Base-by-base conservation (phyloP, 2,113 vertebrate species). In the Serinus canaria region DNA sequence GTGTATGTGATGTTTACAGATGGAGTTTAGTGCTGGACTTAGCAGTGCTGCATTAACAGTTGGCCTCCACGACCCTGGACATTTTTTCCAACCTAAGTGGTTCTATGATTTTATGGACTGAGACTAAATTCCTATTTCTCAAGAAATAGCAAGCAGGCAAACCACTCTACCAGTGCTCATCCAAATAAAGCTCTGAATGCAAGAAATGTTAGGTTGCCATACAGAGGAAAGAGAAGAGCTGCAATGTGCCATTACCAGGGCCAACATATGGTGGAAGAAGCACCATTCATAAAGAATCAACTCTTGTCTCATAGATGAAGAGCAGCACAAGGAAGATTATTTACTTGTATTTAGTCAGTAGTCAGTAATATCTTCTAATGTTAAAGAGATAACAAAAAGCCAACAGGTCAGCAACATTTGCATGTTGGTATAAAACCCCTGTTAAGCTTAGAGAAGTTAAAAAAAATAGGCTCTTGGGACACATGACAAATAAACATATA, bases 191-290 rank as follows among this genome's bases (percentile, higher is more conserved):
- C 12, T 68, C 10, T 12, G 47, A 50, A 11, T 72, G 53, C 52
- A 55, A 37, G 18, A 19, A 62, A 53, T 4, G 4, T 39, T 31
- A 53, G 10, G 7, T 41, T 80, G 22, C 6, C 7, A 21, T 59
- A 8, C 3, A 86, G 43, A 73, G 2, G 17, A 63, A 86, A 33
- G 37, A 79, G 53, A 80, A 63, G 52, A 46, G 4, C 6, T 64
- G 13, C 15, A 68, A n/a, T 59, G 58, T 59, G n/a, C 52, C 31
- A 72, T 37, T 0, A 0, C 6, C 13, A 56, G 20, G n/a, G n/a
- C n/a, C 35, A 75, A 70, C 10, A 31, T 16, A 24, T 3, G 3
- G 12, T 31, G 13, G 27, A 70, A 66, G 31, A 60, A 56, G 13
- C 31, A 67, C 14, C 19, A 46, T 19, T 44, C 52, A 62, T 19